Conservation (phyloP, 2,888 invertebrate species). For the Ectobius pallidus region DNA sequence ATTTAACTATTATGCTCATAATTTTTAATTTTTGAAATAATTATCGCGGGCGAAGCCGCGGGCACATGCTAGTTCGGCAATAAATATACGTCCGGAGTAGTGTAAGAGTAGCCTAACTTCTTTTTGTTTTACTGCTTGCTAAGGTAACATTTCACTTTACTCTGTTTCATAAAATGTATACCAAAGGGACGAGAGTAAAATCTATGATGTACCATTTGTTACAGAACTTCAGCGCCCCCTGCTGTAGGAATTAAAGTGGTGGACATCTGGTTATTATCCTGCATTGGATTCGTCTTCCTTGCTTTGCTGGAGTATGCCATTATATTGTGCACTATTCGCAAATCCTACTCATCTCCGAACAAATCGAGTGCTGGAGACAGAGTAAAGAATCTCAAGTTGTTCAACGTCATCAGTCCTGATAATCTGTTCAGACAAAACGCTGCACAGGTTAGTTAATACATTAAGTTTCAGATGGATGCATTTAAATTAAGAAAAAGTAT, state of each 20-base stretch:
- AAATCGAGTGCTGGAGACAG: neutral
- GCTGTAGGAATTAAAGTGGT: neutral
- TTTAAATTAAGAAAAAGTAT: no score
- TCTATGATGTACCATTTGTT: neutral
- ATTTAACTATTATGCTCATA: no score
- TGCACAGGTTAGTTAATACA: neutral
- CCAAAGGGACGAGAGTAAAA: neutral
- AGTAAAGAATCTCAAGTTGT: neutral
- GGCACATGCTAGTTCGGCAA: neutral
- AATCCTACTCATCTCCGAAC: neutral
- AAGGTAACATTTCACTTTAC: no score
- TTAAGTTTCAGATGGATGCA: no score
- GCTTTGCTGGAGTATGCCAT: conserved; percentile 29
- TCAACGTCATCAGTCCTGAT: neutral
- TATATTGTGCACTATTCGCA: neutral
- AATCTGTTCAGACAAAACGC: neutral
- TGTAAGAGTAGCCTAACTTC: neutral
- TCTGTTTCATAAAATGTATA: neutral
- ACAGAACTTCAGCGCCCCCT: conserved; percentile 19
- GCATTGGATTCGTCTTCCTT: conserved; percentile 34
- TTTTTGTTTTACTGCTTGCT: no score
- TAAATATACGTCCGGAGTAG: neutral
- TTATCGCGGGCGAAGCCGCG: no score
- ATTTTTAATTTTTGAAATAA: no score
- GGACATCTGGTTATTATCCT: conserved; percentile 32